Conservation (phyloP, 2,113 vertebrate genomes). For the Engystomops pustulosus region DNA sequence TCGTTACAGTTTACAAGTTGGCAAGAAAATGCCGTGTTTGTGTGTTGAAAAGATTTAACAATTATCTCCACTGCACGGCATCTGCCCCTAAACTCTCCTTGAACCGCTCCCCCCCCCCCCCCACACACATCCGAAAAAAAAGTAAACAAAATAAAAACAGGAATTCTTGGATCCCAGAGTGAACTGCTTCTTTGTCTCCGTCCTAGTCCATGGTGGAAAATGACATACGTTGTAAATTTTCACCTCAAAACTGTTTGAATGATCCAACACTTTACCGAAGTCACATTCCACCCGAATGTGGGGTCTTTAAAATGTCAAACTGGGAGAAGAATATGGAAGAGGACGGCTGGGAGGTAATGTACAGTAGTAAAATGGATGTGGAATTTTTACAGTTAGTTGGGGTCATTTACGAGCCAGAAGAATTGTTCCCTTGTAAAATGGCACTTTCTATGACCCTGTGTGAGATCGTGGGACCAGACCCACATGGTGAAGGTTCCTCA, state of each 20-base stretch:
- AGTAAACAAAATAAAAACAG: conserved; percentile 58
- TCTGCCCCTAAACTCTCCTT: conserved; percentile 57
- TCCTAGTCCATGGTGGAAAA: conserved; percentile 24
- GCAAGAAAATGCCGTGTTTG: conserved; percentile 41
- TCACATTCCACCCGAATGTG: conserved; percentile 1
- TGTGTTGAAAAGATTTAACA: conserved; percentile 56
- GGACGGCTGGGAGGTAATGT: neutral
- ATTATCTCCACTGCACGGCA: conserved; percentile 51
- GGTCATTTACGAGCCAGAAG: conserved; percentile 11
- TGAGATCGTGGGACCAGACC: neutral
- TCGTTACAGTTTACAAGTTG: conserved; percentile 53
- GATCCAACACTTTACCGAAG: conserved; percentile 27
- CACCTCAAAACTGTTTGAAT: conserved; percentile 33
- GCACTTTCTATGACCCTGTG: neutral
- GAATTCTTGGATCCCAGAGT: conserved; percentile 28
- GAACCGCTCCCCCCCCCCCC: conserved; percentile 35
- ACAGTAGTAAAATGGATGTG: conserved; percentile 7
- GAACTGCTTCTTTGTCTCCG: conserved; percentile 16
- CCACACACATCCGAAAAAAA: conserved; percentile 20
- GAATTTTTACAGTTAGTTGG: neutral
- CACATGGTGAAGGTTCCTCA: neutral
- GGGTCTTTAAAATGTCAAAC: conserved; percentile 37
- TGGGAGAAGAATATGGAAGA: neutral
- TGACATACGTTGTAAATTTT: conserved; percentile 43
- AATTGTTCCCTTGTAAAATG: conserved; percentile 9